Evolutionary conservation across 2,888 invertebrate genomes (phyloP), one percentile per base, ranked within the genome.

Genomic region (Cyaniris semiargus): DNA sequence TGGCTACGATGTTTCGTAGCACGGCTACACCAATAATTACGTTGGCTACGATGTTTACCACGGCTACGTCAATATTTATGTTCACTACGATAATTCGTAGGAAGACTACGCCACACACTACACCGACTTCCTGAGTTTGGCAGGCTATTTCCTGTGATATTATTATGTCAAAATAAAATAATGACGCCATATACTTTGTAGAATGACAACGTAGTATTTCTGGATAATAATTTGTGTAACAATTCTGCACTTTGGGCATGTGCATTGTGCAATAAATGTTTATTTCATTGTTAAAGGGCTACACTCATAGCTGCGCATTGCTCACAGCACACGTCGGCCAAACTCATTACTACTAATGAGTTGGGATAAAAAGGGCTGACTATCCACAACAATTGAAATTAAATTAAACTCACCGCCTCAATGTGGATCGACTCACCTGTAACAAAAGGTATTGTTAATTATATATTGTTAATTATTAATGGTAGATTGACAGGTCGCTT

Each of bases 361-460:
- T 66, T 5, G 13, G 60, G 23, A 27, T 27, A 66, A 66, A 66
- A 23, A 66, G 60, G 53, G 53, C 53, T n/a, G 60, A 58, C 58
- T 21, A 60, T 60, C 66, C 66, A 27, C 27, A 66, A 31, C 66
- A 66, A 66, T 66, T 66, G 66, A 66, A 27, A 66, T 66, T 27
- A 66, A 66, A 66, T 66, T 27, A 66, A 66, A 66, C 66, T 27
- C 27, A 31, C 66, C 27, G 15, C 31, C 10, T 15, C 60, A 15
- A 2, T 31, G 15, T 15, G 66, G 31, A 66, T 13, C 15, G 66
- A 27, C 66, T 66, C n/a, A 70, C 70, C 70, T 70, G 34, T 34
- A 70, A 70, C 70, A 70, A 70, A 21, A 70, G 70, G 34, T 34
- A 70, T 70, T 70, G 34, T 70, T 70, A 34, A 31, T 70, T 70